phyloP scores from a whole-genome alignment of 2,113 vertebrate genomes.

The Hemibagrus wyckioides region DNA sequence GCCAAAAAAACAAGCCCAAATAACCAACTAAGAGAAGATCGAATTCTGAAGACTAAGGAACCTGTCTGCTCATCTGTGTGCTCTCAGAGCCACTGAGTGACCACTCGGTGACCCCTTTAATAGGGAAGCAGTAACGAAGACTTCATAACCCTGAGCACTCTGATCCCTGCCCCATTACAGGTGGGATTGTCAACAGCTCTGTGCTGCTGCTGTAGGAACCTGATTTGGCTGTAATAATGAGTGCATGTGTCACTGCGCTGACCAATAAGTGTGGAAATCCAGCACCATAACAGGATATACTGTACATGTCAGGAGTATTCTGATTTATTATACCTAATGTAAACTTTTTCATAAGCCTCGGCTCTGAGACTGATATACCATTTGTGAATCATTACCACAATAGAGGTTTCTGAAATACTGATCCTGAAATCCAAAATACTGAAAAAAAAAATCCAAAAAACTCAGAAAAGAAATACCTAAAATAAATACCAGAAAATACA shows the following conservation, averaged over 20 bases:
- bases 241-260: background rate
- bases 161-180: background rate
- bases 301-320: background rate
- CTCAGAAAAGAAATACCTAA: background rate
- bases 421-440: too few relatives aligned
- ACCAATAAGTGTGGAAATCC: constrained; percentile 3
- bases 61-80: background rate
- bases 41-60: background rate
- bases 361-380: background rate
- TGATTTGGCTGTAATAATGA: background rate
- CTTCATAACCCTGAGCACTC: background rate
- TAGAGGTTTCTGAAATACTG: background rate
- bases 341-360: constrained; percentile 62
- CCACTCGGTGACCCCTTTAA: background rate
- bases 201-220: background rate
- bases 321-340: background rate
- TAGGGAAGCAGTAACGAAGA: background rate
- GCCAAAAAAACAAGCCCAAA: constrained; percentile 5
- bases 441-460: background rate
- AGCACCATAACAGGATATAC: background rate
- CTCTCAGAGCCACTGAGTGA: background rate
- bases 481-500: too few relatives aligned
- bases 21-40: background rate
- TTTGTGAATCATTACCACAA: background rate
- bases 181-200: background rate